Conservation (phyloP, 2,113 vertebrate species). For the Vulpes vulpes region DNA sequence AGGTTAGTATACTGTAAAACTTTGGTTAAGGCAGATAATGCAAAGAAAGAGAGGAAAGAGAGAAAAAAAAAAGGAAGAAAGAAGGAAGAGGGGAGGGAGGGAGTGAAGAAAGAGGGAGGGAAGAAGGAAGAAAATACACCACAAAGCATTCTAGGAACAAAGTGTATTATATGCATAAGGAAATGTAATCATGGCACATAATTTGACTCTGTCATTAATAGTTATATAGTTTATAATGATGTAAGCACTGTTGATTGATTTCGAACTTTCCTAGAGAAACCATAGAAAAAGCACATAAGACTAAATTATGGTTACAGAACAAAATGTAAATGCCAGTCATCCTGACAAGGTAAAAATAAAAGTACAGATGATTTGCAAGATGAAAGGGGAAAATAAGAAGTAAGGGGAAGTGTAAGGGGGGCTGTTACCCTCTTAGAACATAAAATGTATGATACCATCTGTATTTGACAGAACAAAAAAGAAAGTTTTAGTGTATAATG, state of each 20-base stretch:
- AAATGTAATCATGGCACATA: not conserved
- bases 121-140: not conserved
- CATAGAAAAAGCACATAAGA: not conserved
- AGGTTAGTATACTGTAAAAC: not conserved
- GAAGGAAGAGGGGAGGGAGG: too few species aligned
- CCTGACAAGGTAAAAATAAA: not conserved
- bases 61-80: not conserved
- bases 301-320: not conserved
- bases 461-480: conserved; percentile 33
- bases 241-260: not conserved
- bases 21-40: conserved; percentile 2
- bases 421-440: not conserved
- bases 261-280: conserved; percentile 26
- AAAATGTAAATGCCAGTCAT: conserved; percentile 10
- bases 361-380: conserved; percentile 22
- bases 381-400: not conserved
- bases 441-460: not conserved
- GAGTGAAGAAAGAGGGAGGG: too few species aligned
- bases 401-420: not conserved
- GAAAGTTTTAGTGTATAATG: not conserved
- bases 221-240: not conserved
- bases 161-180: not conserved
- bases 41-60: not conserved
- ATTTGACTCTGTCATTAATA: conserved; percentile 1
- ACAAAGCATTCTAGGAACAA: not conserved